Evolutionary conservation across 2,113 vertebrate species (phyloP), one percentile per base, ranked within the genome.

Genomic region (Percina caprodes): DNA sequence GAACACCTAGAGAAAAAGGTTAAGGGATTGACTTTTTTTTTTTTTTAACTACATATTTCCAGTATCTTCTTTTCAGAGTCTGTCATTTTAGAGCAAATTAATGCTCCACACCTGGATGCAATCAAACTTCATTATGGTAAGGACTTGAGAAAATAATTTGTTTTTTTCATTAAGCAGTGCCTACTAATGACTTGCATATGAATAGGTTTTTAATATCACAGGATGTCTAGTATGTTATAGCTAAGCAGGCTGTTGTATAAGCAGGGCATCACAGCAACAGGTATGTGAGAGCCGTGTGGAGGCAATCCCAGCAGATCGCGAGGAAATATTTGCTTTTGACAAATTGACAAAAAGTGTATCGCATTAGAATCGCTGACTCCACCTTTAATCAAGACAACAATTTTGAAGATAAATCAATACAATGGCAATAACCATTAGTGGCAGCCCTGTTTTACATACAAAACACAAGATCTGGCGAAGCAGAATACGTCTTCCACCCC

Each of bases 1-100:
- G 98, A 39, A 99, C 97, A 0, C 98, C 98, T 99, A 86, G 48
- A 16, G 30, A n/a, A 39, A 74, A 26, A 33, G 24, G 16, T 66
- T 21, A 15, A 48, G 33, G 70, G 35, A 63, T 1, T 67, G 21
- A 26, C 12, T 18, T 12, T 23, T 14, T 52, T 30, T 2, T 30
- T 30, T 30, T 30, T 30, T 30, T 30, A 60, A 16, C 30, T 24
- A 30, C 19, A 66, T 5, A 10, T 66, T 52, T 70, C 30, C 45
- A 15, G 33, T 45, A 1, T 39, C 3, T 13, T 30, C 30, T 30
- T 30, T 46, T 77, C 54, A 73, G 39, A 72, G 35, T 21, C 68
- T 13, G 39, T 13, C 54, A 77, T 19, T n/a, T 46, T 60, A 70
- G 26, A 18, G 54, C 33, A 15, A 55, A 62, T 80, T 51, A 55